Evolutionary conservation across 2,113 vertebrate species (phyloP), one percentile per base, ranked within the genome.

Genomic region (Numenius arquata): DNA sequence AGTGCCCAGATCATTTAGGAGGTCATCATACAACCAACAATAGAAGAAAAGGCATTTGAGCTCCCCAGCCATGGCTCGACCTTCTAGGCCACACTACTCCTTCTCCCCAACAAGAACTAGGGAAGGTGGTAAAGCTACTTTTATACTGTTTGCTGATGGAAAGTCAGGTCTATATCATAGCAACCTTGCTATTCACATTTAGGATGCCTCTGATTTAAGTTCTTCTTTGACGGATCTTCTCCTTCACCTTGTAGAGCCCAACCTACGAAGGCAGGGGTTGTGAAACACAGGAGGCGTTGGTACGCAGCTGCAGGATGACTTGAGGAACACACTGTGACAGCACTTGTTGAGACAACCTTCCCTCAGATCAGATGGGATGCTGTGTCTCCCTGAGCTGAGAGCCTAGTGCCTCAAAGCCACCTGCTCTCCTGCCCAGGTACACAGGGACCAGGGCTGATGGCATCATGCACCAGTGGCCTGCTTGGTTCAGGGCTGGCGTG

Each of bases 391-490:
- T 3, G 32, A 70, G 56, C 45, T 6, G 48, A 47, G 18, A 11
- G 3, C 23, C 27, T 2, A 25, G 5, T 20, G 23, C 27, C 75
- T 2, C 55, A 10, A 18, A 58, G 23, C 8, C 47, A 0, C 9
- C 48, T 0, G 22, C 30, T 9, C 25, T 43, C 12, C 62, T 30
- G 34, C 13, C 11, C 43, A 1, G 2, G 6, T 5, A 14, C 5
- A 4, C 27, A 5, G 2, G 15, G n/a, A 12, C 23, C 9, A 63
- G 61, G 20, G 12, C 52, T 12, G 6, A 15, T 0, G 50, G 32
- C 79, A 40, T 48, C 5, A 1, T 32, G 1, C 0, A 2, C 66
- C 5, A 0, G 0, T 8, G 41, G 3, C 66, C 86, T 17, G n/a
- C 71, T 67, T 11, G n/a, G 11, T 23, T 16, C 59, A 8, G 45